Evolutionary conservation across 1,140 invertebrate genomes (phyloP), one percentile per base, ranked within the genome.

Genomic region (Steinernema khuongi): DNA sequence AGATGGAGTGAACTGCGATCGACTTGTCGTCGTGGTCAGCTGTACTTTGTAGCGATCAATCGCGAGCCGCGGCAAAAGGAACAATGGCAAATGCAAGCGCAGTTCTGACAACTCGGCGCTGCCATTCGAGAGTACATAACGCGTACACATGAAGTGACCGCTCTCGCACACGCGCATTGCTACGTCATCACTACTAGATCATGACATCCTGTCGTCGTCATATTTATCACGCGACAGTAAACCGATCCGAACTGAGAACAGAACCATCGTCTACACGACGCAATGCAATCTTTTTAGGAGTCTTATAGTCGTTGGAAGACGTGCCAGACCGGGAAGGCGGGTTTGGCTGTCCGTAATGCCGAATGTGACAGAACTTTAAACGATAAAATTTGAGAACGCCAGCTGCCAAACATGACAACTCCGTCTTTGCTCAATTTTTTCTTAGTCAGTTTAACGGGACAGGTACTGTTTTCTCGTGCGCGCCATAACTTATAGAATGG

Each of bases 1-100:
- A 41, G 36, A 41, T 41, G 36, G n/a, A 7, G 36, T n/a, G 36
- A 41, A 7, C n/a, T 11, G 7, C 36, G n/a, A 41, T 41, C 36
- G 36, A n/a, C n/a, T n/a, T n/a, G n/a, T n/a, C 36, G 36, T 11
- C 14, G 7, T 22, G 50, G 50, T 60, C 50, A 60, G 50, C 50
- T 60, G 50, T 60, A 60, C 50, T 60, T 60, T 60, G 50, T 60
- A 60, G 50, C 50, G 50, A 60, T 60, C 50, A 60, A 60, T 60
- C 19, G 50, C 22, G 50, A 60, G 50, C 50, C 11, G 4, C 19
- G 50, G 26, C n/a, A 7, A n/a, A n/a, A 41, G n/a, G n/a, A n/a
- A 41, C 36, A 41, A 41, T n/a, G 36, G n/a, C 36, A 11, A n/a
- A 7, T 41, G 36, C 7, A 41, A 11, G 36, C 36, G 36, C 7